A percentile compares a stretch with the other conserved stretches of the same genome.
Conservation (phyloP, 2,888 invertebrate species). For the Cosmorhoe ocellata region DNA sequence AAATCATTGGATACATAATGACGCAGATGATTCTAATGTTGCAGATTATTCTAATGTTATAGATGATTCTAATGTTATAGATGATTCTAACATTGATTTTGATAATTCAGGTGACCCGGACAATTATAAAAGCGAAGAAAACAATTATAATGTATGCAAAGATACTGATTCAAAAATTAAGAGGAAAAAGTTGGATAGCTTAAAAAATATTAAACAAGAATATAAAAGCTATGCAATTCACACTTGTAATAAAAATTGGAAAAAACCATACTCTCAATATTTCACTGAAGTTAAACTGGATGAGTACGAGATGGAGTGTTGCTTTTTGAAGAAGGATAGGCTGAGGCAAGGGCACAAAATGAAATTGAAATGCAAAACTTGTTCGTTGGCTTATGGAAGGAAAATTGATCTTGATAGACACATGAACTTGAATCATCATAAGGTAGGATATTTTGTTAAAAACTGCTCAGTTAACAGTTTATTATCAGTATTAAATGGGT, state of each 20-base stretch:
- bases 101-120: neutral
- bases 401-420: conserved; percentile 34
- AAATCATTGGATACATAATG: neutral
- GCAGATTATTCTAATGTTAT: neutral
- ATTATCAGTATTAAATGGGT: too few species aligned
- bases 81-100: neutral
- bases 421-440: conserved; percentile 32
- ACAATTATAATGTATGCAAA: neutral
- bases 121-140: neutral
- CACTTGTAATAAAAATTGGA: conserved; percentile 3
- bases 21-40: neutral
- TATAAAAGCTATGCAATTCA: conserved; percentile 19
- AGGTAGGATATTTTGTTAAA: conserved; percentile 23
- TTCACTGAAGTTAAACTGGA: conserved; percentile 15
- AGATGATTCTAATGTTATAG: neutral
- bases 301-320: conserved; percentile 29
- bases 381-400: conserved; percentile 21
- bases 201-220: conserved; percentile 12
- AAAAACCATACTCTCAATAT: conserved; percentile 16
- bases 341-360: conserved; percentile 18
- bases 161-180: neutral
- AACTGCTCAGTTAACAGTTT: too few species aligned
- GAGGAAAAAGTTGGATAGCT: conserved; percentile 2
- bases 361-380: conserved; percentile 16
- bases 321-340: conserved; percentile 32